Conservation (phyloP, 2,797 vertebrate genomes). For the Botia almorhae region DNA sequence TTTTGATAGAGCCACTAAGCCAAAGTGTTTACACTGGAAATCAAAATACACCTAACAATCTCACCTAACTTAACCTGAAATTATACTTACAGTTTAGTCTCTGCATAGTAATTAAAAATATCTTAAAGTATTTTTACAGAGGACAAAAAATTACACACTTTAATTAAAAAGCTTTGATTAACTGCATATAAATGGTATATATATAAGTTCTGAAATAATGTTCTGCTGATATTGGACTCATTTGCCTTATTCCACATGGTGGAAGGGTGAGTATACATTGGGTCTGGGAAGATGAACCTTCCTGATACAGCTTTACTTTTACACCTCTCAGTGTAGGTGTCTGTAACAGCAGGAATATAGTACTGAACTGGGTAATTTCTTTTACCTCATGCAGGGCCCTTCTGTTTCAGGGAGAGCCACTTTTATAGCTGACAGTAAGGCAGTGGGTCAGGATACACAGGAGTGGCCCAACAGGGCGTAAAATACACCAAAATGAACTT, state of each 20-base stretch:
- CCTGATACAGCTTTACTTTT: constrained; percentile 24
- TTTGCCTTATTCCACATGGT: constrained; percentile 2
- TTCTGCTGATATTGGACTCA: not conserved
- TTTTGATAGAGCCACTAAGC: no score
- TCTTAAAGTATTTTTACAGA: no score
- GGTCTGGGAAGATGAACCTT: not conserved
- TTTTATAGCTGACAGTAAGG: constrained; percentile 33
- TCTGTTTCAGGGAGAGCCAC: constrained; percentile 52
- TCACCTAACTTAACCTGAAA: no score
- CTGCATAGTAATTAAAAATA: no score
- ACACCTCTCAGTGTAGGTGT: constrained; percentile 30
- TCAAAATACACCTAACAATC: no score
- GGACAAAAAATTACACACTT: not conserved
- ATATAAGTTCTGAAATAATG: constrained; percentile 59
- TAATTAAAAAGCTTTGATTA: constrained; percentile 28
- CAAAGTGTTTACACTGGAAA: no score
- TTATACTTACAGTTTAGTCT: no score
- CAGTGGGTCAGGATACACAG: constrained; percentile 1
- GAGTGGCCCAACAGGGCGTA: no score
- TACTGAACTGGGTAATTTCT: constrained; percentile 29
- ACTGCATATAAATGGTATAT: constrained; percentile 56
- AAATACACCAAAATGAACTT: no score
- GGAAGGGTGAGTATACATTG: constrained; percentile 22
- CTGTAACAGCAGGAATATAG: constrained; percentile 11
- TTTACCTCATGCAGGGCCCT: constrained; percentile 60